Base-by-base conservation (phyloP, 2,797 vertebrate genomes). In the Cheirogaleus major region DNA sequence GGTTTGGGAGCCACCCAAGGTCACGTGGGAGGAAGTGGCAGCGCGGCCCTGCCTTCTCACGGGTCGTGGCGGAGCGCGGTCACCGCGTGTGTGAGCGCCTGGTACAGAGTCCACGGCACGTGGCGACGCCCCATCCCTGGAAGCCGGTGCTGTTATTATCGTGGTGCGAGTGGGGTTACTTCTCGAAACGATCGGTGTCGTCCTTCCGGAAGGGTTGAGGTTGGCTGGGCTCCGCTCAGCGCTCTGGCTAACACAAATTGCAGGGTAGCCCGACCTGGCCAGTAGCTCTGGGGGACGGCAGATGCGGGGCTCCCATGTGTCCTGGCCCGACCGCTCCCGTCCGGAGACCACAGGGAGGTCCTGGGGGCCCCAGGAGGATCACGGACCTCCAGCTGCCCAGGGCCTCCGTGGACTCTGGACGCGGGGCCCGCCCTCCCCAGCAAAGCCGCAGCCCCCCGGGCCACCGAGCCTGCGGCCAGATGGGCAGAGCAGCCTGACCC, bases 81-180 rank as follows among this genome's bases (percentile, higher is more conserved):
- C 14, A 52, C n/a, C 4, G 25, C 18, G 27, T 22, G 48, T 2
- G 75, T 7, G 15, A 25, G 59, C n/a, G 4, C 45, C 1, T 5
- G 18, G 18, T 1, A 0, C 3, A 10, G 67, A 38, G 14, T 0
- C 50, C 2, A n/a, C n/a, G 8, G 43, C 4, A 0, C 0, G 0
- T 0, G 13, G 59, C 0, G 0, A 7, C 0, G 0, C 35, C 23
- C 2, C 0, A 4, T 17, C n/a, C 30, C 22, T 0, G 2, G n/a
- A 43, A 8, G 57, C 65, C 1, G 1, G n/a, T 1, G 18, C 32
- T 4, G 0, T 3, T 10, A 41, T 1, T 1, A 7, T 1, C 10
- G 0, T 0, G 0, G 55, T 1, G 1, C n/a, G 13, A 27, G 0
- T 0, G 0, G 45, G 76, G 9, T 0, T 0, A 0, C 5, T n/a